Evolutionary conservation across 2,113 vertebrate species (phyloP).

Genomic region (Poecile atricapillus): DNA sequence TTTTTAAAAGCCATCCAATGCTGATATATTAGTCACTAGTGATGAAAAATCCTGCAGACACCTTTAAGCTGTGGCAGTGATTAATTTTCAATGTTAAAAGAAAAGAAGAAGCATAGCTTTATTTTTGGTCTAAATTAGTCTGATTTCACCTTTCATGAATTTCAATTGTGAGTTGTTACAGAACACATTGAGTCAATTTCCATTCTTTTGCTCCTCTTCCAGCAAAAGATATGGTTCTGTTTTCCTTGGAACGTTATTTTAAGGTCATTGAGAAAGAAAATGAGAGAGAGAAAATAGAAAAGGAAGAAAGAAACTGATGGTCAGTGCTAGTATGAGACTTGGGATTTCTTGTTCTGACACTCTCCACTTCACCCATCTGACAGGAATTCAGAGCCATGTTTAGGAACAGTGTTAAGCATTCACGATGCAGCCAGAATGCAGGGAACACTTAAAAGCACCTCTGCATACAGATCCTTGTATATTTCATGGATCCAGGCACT

Average conservation of each 20-base stretch:
- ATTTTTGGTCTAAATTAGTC: slow-evolving; percentile 8
- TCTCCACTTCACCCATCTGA: background rate
- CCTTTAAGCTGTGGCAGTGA: background rate
- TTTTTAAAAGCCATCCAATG: background rate
- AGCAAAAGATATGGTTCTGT: background rate
- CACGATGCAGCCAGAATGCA: accelerated
- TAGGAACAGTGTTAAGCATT: background rate
- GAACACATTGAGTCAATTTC: background rate
- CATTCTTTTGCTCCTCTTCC: slow-evolving; percentile 23
- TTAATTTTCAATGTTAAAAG: background rate
- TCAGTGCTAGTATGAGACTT: background rate
- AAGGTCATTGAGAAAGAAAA: background rate
- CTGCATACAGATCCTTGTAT: background rate
- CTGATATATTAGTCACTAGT: background rate
- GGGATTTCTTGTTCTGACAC: background rate
- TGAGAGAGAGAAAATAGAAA: background rate
- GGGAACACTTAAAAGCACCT: background rate
- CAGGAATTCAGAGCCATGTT: background rate
- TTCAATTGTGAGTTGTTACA: background rate
- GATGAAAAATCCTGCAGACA: background rate
- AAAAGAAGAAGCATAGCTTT: background rate
- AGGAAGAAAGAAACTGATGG: background rate
- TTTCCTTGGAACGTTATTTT: background rate
- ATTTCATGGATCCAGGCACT: background rate
- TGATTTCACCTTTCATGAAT: slow-evolving; percentile 9